These are phyloP conservation scores for Tursiops truncatus DNA, from an alignment of 2,113 vertebrate genomes.

Conservation along the genomic window DNA sequence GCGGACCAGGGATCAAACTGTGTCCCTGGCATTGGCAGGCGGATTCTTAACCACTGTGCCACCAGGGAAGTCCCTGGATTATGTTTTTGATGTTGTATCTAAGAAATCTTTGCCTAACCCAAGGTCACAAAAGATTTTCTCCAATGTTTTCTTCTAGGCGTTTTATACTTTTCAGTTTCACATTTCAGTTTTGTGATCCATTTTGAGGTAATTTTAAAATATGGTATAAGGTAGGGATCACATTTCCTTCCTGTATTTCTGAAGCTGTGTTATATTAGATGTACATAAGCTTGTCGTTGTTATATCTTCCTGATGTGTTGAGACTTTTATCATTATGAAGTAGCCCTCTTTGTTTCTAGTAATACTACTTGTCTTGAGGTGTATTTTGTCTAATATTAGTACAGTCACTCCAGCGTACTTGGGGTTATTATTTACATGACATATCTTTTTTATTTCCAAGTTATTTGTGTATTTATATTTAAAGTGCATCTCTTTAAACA, in stretches of 20 bases:
- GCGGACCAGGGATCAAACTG: no score
- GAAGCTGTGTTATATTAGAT: not conserved
- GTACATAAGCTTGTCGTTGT: not conserved
- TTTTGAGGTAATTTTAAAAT: not conserved
- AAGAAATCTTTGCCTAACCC: not conserved
- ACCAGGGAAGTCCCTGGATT: no score
- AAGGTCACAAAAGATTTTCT: not conserved
- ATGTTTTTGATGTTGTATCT: not conserved
- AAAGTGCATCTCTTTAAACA: not conserved
- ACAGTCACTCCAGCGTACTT: not conserved
- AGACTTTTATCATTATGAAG: not conserved
- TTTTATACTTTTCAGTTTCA: slow-evolving; percentile 7
- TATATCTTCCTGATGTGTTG: not conserved
- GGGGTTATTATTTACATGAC: not conserved
- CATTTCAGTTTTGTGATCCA: not conserved
- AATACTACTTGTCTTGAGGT: not conserved
- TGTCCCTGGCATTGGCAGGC: no score
- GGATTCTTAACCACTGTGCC: no score
- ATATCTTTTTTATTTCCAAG: not conserved
- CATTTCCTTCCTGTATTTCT: slow-evolving; percentile 17
- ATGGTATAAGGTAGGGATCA: not conserved
- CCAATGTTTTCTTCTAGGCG: not conserved
- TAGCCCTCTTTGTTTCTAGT: not conserved
- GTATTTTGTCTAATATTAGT: not conserved
- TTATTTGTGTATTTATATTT: not conserved